phyloP scores from a whole-genome alignment of 2,888 invertebrate genomes.

The Apomyelois bistriatella region DNA sequence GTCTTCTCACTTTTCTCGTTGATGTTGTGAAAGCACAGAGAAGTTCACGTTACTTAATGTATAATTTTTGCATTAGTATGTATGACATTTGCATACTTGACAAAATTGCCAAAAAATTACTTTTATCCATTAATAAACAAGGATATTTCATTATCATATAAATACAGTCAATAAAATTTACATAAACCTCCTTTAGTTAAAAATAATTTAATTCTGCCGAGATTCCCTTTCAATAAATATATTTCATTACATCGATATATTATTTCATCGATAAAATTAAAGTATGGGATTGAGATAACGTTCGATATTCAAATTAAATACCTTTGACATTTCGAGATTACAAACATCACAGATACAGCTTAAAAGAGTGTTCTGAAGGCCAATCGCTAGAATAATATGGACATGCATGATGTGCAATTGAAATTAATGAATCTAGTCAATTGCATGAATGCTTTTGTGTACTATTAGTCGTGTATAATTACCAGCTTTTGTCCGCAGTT shows the following conservation, averaged over 20 bases:
- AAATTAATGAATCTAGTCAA: background rate
- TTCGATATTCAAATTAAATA: conserved; percentile 79
- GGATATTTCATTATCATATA: too few species aligned
- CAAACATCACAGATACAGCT: conserved; percentile 68
- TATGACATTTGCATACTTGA: too few species aligned
- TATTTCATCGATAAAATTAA: conserved; percentile 70
- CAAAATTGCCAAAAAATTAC: too few species aligned
- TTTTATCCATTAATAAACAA: too few species aligned
- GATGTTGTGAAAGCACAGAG: too few species aligned
- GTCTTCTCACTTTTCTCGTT: too few species aligned
- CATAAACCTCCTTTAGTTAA: too few species aligned
- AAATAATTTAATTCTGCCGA: background rate
- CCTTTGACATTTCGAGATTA: conserved; percentile 78
- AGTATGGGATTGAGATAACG: conserved; percentile 68
- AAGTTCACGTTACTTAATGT: too few species aligned
- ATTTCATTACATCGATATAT: conserved; percentile 2
- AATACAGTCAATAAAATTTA: too few species aligned
- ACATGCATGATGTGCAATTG: conserved; percentile 19
- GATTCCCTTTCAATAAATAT: conserved; percentile 2
- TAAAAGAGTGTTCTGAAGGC: conserved; percentile 57
- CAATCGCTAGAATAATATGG: conserved; percentile 47
- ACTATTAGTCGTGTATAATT: too few species aligned
- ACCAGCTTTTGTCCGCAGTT: too few species aligned
- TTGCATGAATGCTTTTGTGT: background rate
- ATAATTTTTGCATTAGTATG: too few species aligned